Evolutionary conservation across 2,113 vertebrate genomes (phyloP), one percentile per base, ranked within the genome.

Genomic region (Lasiurus cinereus): DNA sequence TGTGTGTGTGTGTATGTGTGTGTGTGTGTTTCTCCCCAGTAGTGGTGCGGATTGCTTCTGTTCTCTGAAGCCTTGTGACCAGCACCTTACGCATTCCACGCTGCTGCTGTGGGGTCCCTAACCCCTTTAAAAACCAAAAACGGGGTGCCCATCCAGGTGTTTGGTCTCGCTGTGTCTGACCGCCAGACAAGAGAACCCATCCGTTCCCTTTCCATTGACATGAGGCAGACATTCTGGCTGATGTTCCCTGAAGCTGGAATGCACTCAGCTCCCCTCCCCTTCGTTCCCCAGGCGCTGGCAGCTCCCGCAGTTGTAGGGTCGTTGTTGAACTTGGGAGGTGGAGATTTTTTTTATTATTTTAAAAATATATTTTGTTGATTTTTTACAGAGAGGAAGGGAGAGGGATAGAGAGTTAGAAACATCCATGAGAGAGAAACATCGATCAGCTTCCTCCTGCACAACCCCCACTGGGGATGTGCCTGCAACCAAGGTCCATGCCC

Each of bases 201-300:
- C 92, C 43, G n/a, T 93, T 95, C 93, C 85, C 62, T 95, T 94
- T 85, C 95, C 85, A 52, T 85, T 92, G 85, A 78, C 94, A 90
- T 73, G n/a, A 52, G 83, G 82, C 88, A 92, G 80, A 46, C 84
- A 43, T 69, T 76, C 86, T 90, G 79, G n/a, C 88, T 90, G 88
- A 69, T 70, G 93, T 80, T 78, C 92, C 88, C 70, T 21, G 67
- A 88, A 52, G 43, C 74, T 62, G 69, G n/a, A 54, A 43, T 92
- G 46, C 95, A 95, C 88, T 90, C 24, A 88, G 56, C 77, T 59
- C n/a, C n/a, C 48, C 92, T 12, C 36, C n/a, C 33, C 92, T 79
- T 39, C 9, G 7, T 84, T 54, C 50, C 50, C 59, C 50, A 46
- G 87, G 64, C 66, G 36, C 88, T 7, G 73, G 87, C 50, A 83